Evolutionary conservation across 1,140 invertebrate species (phyloP), one percentile per base, ranked within the genome.

Genomic region (Metopolophium dirhodum): DNA sequence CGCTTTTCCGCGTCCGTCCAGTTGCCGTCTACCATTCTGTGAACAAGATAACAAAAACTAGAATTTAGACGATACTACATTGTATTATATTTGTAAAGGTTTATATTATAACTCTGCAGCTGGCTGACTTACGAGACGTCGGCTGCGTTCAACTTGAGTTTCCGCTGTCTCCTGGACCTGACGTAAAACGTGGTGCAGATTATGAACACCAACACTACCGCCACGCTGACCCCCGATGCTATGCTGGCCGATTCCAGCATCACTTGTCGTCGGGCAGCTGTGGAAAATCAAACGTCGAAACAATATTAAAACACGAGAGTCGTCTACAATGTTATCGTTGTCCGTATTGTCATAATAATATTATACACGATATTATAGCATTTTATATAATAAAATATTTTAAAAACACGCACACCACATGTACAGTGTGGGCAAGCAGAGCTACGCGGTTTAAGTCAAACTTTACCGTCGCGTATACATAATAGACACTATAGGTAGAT

Each of bases 211-310:
- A 98, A 96, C 95, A 99, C 96, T 95, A 98, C 96, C 94, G 98
- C 98, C 95, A 98, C 97, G 94, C 97, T 98, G 93, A 97, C 98
- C 95, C 98, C 98, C 94, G 98, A 97, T 94, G 98, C 98, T 95
- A 99, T 98, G 95, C 97, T 98, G 94, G 98, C 98, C 94, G 97
- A 98, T 96, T 98, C 98, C 95, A 98, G 96, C 97, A 98, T 97
- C 94, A 98, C 97, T 95, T 97, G 97, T 95, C 97, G 97, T 95
- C 97, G 96, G 94, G 97, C 54, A 51, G 90, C 88, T 87, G 20
- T 87, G 9, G 35, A n/a, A 26, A 41, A 86, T 35, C 61, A 93
- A 93, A 54, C 7, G 57, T 49, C 2, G 8, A 88, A 77, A 77
- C n/a, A 35, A 35, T 41, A 41, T 88, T 23, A 88, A 87, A 22